Percentiles rank a stretch among this genome's conserved stretches.
These are phyloP conservation scores for Strix aluco DNA, from an alignment of 2,113 vertebrate species.

Conservation along the genomic window DNA sequence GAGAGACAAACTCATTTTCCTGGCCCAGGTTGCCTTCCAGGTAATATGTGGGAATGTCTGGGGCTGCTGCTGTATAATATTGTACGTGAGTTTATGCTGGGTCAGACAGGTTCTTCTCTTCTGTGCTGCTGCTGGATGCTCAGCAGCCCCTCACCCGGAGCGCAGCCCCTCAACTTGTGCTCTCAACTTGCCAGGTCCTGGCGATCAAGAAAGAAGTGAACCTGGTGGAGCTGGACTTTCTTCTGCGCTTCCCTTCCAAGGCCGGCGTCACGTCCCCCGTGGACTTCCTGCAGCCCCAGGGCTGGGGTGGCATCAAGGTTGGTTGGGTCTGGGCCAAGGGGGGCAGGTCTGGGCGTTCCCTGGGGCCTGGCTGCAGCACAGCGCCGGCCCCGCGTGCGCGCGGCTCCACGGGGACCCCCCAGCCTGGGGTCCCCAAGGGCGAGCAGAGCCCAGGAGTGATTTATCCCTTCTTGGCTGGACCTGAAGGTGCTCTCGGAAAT, in stretches of 20 bases:
- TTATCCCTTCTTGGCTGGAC: background rate
- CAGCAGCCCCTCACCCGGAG: background rate
- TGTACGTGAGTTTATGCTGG: fast-evolving
- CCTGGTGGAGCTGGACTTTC: slow-evolving; percentile 72
- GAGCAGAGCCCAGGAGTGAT: background rate
- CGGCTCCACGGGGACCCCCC: fast-evolving
- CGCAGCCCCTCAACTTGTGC: fast-evolving
- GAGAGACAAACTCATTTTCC: slow-evolving; percentile 80
- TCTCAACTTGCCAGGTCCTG: slow-evolving; percentile 53
- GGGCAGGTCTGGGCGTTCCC: background rate
- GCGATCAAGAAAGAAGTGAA: slow-evolving; percentile 75
- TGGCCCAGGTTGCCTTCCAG: slow-evolving; percentile 80
- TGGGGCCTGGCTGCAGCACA: background rate
- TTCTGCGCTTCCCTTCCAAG: slow-evolving; percentile 77
- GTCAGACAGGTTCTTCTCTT: background rate
- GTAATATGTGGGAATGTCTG: background rate
- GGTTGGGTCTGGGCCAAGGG: background rate
- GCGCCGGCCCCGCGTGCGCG: fast-evolving
- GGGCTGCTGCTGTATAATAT: background rate
- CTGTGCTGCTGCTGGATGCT: background rate
- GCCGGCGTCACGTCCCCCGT: slow-evolving; percentile 47
- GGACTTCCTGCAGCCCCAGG: slow-evolving; percentile 75
- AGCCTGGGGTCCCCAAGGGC: background rate
- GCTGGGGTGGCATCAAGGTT: slow-evolving; percentile 80
- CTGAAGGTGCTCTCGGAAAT: slow-evolving; percentile 74